A percentile compares a stretch with the other conserved stretches of the same genome.
Conservation (phyloP, 1,140 invertebrate species). For the Eurosta solidaginis region DNA sequence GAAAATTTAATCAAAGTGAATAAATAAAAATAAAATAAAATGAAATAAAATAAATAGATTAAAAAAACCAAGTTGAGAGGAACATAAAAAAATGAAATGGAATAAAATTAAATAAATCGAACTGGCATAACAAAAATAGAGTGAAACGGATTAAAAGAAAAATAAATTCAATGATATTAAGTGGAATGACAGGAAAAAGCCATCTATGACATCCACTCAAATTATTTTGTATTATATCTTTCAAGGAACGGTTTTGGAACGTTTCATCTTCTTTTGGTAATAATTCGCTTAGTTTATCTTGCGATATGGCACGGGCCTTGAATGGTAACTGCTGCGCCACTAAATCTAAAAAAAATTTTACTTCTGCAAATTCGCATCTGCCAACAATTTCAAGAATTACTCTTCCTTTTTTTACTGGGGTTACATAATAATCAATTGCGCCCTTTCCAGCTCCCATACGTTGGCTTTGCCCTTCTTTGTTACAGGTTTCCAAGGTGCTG, state of each 20-base stretch:
- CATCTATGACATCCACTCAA: conserved; percentile 83
- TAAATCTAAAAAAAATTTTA: conserved; percentile 68
- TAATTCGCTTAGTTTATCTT: conserved; percentile 74
- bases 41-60: too few species aligned
- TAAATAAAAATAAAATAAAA: too few species aligned
- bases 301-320: conserved; percentile 80
- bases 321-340: conserved; percentile 85
- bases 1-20: too few species aligned
- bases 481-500: conserved; percentile 92
- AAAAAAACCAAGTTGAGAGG: too few species aligned
- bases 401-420: conserved; percentile 86
- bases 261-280: conserved; percentile 64
- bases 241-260: conserved; percentile 75
- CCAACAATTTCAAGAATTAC: conserved; percentile 97
- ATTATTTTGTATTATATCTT: conserved; percentile 94
- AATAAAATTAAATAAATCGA: too few species aligned
- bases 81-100: too few species aligned
- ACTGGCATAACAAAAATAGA: too few species aligned
- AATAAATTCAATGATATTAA: too few species aligned
- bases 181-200: conserved; percentile 83
- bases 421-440: conserved; percentile 92
- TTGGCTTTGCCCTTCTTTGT: conserved; percentile 89
- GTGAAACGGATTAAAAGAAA: too few species aligned
- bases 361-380: conserved; percentile 84
- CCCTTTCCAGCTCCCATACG: conserved; percentile 97